These are phyloP conservation scores for Euzetes globulus DNA, from an alignment of 2,888 invertebrate genomes.

Conservation along the genomic window DNA sequence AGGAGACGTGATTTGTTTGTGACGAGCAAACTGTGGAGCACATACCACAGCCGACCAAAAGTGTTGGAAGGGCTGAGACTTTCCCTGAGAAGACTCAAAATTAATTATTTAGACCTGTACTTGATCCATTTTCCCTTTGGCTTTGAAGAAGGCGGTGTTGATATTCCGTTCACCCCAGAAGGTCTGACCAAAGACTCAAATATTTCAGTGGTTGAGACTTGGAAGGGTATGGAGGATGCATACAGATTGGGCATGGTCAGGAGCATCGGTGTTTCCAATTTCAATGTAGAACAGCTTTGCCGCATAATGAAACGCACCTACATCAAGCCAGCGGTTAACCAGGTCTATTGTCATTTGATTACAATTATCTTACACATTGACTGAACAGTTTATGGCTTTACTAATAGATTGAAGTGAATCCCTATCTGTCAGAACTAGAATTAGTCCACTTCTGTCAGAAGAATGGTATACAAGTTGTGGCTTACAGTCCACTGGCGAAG, in stretches of 20 bases:
- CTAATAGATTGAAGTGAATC: conserved; percentile 7
- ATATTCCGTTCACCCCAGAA: neutral
- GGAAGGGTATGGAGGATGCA: conserved; percentile 60
- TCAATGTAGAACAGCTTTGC: conserved; percentile 65
- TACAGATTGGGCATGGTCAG: conserved; percentile 61
- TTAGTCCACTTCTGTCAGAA: conserved; percentile 87
- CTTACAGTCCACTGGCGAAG: conserved; percentile 3
- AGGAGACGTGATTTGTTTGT: neutral
- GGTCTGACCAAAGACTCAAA: neutral
- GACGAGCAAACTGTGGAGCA: neutral
- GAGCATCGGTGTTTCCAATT: conserved; percentile 74
- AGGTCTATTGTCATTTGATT: conserved; percentile 42
- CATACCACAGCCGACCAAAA: neutral
- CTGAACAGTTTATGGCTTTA: neutral
- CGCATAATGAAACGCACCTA: conserved; percentile 56
- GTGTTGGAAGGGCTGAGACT: neutral
- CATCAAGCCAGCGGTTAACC: conserved; percentile 47
- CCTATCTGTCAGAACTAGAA: conserved; percentile 60
- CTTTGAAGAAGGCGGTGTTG: neutral
- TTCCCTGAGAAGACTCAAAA: neutral
- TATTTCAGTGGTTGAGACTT: conserved; percentile 4
- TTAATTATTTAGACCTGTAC: conserved; percentile 3
- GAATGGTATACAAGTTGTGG: conserved; percentile 57
- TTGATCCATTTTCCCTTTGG: conserved; percentile 11
- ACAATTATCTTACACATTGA: neutral